Percentiles rank a stretch among this genome's conserved stretches.
phyloP scores from a whole-genome alignment of 1,140 invertebrate species.

The Calliphora vicina region DNA sequence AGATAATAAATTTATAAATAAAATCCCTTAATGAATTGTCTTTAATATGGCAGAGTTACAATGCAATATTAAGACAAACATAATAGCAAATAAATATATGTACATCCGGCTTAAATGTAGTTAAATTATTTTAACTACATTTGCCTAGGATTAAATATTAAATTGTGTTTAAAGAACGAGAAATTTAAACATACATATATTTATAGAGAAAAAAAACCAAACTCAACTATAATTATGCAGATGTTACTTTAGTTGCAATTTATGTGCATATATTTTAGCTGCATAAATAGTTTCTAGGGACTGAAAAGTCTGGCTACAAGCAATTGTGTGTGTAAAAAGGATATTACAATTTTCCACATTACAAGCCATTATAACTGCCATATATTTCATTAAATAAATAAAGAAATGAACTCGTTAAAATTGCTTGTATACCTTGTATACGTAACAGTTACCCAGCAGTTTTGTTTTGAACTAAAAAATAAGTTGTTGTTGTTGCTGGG shows the following conservation, averaged over 20 bases:
- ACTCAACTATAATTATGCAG: background rate
- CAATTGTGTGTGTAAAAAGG: no score
- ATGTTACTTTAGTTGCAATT: constrained; percentile 1
- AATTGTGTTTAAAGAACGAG: background rate
- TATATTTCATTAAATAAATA: no score
- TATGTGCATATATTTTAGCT: background rate
- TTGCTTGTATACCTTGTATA: no score
- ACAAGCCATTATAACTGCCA: no score
- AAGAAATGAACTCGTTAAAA: no score
- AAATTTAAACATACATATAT: background rate
- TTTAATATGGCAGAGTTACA: background rate
- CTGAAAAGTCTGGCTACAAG: no score
- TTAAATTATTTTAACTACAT: background rate
- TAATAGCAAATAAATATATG: background rate
- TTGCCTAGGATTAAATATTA: constrained; percentile 1
- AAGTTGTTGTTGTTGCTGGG: no score
- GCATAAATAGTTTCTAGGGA: no score
- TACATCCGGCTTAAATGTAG: background rate
- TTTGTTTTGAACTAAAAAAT: no score
- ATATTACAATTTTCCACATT: no score
- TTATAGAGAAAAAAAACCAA: background rate
- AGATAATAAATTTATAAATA: background rate
- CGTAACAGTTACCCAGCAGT: no score
- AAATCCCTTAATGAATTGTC: background rate
- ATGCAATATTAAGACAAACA: no score